phyloP scores from a whole-genome alignment of 2,888 invertebrate species.

The Carabus problematicus region DNA sequence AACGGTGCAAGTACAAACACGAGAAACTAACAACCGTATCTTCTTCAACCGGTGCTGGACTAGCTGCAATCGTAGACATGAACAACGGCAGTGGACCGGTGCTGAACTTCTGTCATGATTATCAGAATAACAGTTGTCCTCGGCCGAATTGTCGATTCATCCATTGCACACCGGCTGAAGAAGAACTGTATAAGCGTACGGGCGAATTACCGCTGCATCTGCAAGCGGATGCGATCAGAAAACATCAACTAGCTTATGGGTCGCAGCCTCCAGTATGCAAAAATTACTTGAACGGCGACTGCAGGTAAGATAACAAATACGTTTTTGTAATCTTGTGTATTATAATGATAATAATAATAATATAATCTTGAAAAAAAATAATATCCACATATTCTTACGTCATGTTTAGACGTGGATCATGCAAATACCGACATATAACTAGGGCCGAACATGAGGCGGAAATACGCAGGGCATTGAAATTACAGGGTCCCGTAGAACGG shows the following conservation, averaged over 20 bases:
- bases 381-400: constrained; percentile 5
- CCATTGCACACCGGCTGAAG: constrained; percentile 79
- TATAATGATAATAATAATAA: neutral
- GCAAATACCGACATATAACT: constrained; percentile 58
- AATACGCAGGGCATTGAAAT: constrained; percentile 47
- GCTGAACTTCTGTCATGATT: constrained; percentile 68
- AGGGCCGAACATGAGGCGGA: constrained; percentile 58
- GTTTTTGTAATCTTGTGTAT: constrained; percentile 12
- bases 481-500: constrained; percentile 28
- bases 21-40: constrained; percentile 52
- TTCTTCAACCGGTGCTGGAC: neutral
- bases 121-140: constrained; percentile 78
- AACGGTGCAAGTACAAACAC: constrained; percentile 63
- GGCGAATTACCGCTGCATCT: constrained; percentile 73
- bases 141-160: constrained; percentile 78
- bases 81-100: constrained; percentile 50
- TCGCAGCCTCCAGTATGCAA: constrained; percentile 61
- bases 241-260: constrained; percentile 56
- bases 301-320: constrained; percentile 54
- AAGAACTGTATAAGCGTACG: constrained; percentile 74
- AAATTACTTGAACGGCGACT: constrained; percentile 62
- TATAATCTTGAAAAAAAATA: neutral
- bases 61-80: constrained; percentile 49
- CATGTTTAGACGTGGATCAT: constrained; percentile 50
- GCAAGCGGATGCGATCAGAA: constrained; percentile 58